Evolutionary conservation across 1,140 invertebrate species (phyloP).

Genomic region (Tachypleus tridentatus): DNA sequence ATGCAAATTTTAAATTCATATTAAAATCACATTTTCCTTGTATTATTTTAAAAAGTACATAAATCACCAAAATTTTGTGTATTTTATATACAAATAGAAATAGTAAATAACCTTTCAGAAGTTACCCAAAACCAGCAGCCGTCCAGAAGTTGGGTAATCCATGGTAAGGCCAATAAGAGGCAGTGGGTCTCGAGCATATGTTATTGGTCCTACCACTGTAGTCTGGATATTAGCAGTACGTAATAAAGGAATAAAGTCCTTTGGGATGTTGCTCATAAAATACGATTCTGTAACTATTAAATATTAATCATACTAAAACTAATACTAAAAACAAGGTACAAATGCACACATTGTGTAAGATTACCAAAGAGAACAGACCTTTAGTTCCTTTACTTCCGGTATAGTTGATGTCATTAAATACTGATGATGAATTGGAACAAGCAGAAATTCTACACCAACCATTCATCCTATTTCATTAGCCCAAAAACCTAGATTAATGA

Average conservation of each 20-base stretch:
- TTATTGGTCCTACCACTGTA: constrained; percentile 35
- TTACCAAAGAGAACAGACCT: constrained; percentile 8
- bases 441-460: constrained; percentile 30
- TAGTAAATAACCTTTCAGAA: no score
- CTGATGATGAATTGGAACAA: constrained; percentile 37
- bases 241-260: constrained; percentile 30
- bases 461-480: constrained; percentile 33
- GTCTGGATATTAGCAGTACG: constrained; percentile 29
- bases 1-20: no score
- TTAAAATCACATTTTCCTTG: no score
- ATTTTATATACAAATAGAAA: no score
- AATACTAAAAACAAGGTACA: no score
- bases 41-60: no score
- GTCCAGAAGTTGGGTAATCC: constrained; percentile 32
- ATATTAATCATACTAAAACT: no score
- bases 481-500: constrained; percentile 31
- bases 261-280: no score
- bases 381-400: constrained; percentile 30
- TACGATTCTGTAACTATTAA: no score
- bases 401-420: constrained; percentile 33
- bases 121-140: constrained; percentile 37
- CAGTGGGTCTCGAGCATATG: constrained; percentile 33
- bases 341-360: no score
- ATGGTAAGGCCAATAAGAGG: constrained; percentile 32
- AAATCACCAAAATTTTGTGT: no score